Evolutionary conservation across 2,888 invertebrate genomes (phyloP), one percentile per base, ranked within the genome.

Genomic region (Meteorus cinctellus): DNA sequence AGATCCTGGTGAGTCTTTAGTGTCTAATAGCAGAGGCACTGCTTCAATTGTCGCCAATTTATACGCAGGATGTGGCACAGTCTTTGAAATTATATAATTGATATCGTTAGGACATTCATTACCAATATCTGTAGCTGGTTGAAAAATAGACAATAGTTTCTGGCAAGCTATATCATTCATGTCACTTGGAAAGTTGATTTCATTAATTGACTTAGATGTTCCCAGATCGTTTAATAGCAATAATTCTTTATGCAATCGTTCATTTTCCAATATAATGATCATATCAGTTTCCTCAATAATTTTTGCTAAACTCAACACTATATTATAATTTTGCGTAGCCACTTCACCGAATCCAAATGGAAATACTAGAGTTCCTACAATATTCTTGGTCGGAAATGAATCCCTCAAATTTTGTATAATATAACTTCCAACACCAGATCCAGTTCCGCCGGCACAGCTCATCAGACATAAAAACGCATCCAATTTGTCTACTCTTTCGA

Each of bases 361-460:
- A 63, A 92, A 82, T 31, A 92, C 85, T 8, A 91, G 82, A 41
- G 87, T 84, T 75, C 87, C 88, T 8, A 90, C 79, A 16, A 91
- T 87, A 51, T 84, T 86, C 83, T 91, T 91, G n/a, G 89, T 90
- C 3, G 90, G 88, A 80, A 90, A 91, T 77, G 90, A 89, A 63
- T 91, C 86, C 1, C 89, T 85, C 5, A 92, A 74, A 65, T 85
- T 77, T 82, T 91, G 90, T 59, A 89, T 85, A 31, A 91, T 84
- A 79, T 82, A 87, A 81, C 91, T 91, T 5, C 91, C 91, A 31
- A 91, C 88, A 5, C 92, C 92, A 14, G 92, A 91, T 24, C 92
- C 92, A 1, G 92, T 92, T 16, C 92, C 92, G 62, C 92, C 92
- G 14, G 91, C 90, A 29, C 91, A 89, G 82, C 91, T 90, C 27